Conservation (phyloP, 2,113 vertebrate species). For the Grallaria varia region DNA sequence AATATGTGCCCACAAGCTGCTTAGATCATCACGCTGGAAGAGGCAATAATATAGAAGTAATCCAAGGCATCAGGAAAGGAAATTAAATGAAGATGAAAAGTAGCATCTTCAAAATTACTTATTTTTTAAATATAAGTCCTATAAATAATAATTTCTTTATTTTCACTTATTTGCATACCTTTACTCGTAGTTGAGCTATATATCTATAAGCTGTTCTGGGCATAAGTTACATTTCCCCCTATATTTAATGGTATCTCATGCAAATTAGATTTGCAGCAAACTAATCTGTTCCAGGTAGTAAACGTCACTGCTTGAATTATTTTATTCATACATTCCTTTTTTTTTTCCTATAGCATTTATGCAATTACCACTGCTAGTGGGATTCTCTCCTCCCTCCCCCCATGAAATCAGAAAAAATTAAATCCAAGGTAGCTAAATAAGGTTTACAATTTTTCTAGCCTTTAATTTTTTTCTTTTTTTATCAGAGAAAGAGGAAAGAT, state of each 20-base stretch:
- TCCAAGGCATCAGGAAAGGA: neutral
- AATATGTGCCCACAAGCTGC: neutral
- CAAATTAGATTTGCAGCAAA: constrained; percentile 52
- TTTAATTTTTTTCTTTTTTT: neutral
- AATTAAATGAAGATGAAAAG: constrained; percentile 18
- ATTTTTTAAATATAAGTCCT: neutral
- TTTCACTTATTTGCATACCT: neutral
- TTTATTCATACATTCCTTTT: constrained; percentile 41
- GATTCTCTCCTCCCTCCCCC: constrained; percentile 6
- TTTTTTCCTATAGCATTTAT: constrained; percentile 34
- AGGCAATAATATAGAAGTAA: neutral
- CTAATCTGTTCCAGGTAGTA: constrained; percentile 60
- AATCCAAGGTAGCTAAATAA: constrained; percentile 38
- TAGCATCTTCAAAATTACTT: neutral
- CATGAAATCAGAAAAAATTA: constrained; percentile 72
- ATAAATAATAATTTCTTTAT: constrained; percentile 6
- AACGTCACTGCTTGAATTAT: constrained; percentile 60
- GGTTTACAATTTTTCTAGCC: neutral
- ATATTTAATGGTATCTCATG: constrained; percentile 44
- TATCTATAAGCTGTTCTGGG: neutral
- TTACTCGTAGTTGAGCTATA: neutral
- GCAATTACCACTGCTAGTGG: constrained; percentile 55
- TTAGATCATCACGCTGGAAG: neutral
- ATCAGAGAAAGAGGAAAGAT: neutral
- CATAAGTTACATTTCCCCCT: constrained; percentile 4